phyloP scores from a whole-genome alignment of 1,140 invertebrate genomes.

The Drosophila obscura region DNA sequence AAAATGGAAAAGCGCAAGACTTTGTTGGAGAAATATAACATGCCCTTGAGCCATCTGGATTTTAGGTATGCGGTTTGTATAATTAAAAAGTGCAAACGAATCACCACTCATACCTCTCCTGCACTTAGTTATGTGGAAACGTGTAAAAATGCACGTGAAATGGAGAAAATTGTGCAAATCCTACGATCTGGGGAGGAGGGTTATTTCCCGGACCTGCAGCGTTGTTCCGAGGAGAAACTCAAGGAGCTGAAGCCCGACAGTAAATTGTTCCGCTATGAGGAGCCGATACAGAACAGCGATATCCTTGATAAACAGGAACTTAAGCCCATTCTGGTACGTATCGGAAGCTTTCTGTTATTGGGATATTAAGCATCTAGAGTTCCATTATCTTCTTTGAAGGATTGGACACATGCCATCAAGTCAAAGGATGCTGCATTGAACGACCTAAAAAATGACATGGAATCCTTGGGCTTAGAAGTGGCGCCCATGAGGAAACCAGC shows the following conservation, averaged over 20 bases:
- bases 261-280: slow-evolving; percentile 84
- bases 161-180: slow-evolving; percentile 87
- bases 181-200: slow-evolving; percentile 89
- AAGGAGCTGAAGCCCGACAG: slow-evolving; percentile 85
- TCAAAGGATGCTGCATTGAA: slow-evolving; percentile 82
- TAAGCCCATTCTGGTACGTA: slow-evolving; percentile 67
- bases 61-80: slow-evolving; percentile 85
- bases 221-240: slow-evolving; percentile 85
- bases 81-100: too few species aligned
- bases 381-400: slow-evolving; percentile 25
- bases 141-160: slow-evolving; percentile 85
- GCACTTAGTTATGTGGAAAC: slow-evolving; percentile 84
- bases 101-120: too few species aligned
- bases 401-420: slow-evolving; percentile 85
- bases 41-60: slow-evolving; percentile 86
- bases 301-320: slow-evolving; percentile 74
- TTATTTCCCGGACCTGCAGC: slow-evolving; percentile 86
- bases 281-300: slow-evolving; percentile 77
- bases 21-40: slow-evolving; percentile 85
- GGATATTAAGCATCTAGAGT: neutral
- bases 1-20: slow-evolving; percentile 64
- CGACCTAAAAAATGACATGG: slow-evolving; percentile 56
- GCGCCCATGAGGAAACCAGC: slow-evolving; percentile 59
- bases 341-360: neutral
- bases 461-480: slow-evolving; percentile 13